Evolutionary conservation across 2,888 invertebrate species (phyloP), one percentile per base, ranked within the genome.

Genomic region (Hydropsyche betteni): DNA sequence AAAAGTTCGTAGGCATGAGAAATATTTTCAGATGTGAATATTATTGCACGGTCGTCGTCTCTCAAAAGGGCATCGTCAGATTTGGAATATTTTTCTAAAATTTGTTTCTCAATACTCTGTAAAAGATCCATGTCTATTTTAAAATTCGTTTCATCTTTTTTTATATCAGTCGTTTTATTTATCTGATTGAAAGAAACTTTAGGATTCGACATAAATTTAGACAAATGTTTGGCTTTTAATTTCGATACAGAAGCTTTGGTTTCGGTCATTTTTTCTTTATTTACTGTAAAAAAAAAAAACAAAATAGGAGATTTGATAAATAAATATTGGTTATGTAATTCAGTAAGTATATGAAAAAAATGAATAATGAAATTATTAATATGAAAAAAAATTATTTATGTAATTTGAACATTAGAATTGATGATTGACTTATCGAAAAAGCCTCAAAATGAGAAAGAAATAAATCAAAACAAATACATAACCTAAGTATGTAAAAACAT

Each of bases 201-300:
- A 68, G 88, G 83, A 83, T 90, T 85, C 80, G 89, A 83, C 0
- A 92, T 89, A 75, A 94, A 86, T 79, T 90, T 86, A 12, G 92
- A 90, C 5, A 94, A 83, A 81, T 93, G 91, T 73, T 88, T 86
- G 5, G 92, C 89, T 81, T 88, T 90, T 50, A 94, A 83, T 81
- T 91, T 92, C 80, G 89, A 89, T 10, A 94, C 89, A 16, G 89
- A 87, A 1, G 93, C 91, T 82, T 90, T 91, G 16, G 89, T 89
- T 84, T 92, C 91, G 71, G 85, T 91, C 82, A 91, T 90, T 4
- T 87, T 87, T 72, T 86, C 87, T 74, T 86, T 86, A 50, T 90
- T 91, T 75, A 94, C 94, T 94, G 80, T 76, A 83, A 83, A 79
- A 33, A 24, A 24, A 2, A 1, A 24, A 2, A 24, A 24, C 24